Evolutionary conservation across 2,888 invertebrate genomes (phyloP), one percentile per base, ranked within the genome.

Genomic region (Dasysyrphus albostriatus): DNA sequence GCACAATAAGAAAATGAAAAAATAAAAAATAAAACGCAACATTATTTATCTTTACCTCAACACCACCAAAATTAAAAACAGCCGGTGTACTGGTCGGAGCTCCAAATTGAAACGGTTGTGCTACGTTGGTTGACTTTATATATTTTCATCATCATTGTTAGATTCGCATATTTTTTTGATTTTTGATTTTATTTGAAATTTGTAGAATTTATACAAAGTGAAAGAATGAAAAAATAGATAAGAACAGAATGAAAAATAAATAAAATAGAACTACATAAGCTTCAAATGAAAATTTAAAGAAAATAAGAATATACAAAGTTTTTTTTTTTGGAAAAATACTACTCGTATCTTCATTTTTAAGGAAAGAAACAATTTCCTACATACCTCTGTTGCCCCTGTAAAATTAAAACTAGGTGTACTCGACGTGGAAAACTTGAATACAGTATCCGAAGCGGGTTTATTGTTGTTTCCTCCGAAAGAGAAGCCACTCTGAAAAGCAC

Each of bases 81-180:
- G 90, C 89, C 87, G 90, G 89, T 85, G 89, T 88, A 89, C 89
- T 88, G 89, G 90, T 88, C 77, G 88, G 82, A 75, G 90, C 90
- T 89, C 90, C 91, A 89, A 91, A 91, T 89, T 90, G 90, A 89
- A 91, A 91, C 77, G 90, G 90, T 89, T 90, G 90, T 85, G 89
- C 83, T 88, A 89, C 77, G 85, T 88, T 88, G 72, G 85, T 58
- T 77, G 84, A 29, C 87, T 89, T 61, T 51, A 56, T 51, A 78
- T 83, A 44, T 39, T n/a, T n/a, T n/a, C n/a, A 47, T 77, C 76
- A 70, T 54, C 73, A 82, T 85, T 69, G 58, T 63, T 76, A 58
- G 65, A 85, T 82, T 82, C 82, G 82, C 85, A 77, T 82, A 83
- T 82, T 85, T 82, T 85, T 73, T 32, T 32, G 32, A 32, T 32